Evolutionary conservation across 2,888 invertebrate species (phyloP).

Genomic region (Clivina fossor): DNA sequence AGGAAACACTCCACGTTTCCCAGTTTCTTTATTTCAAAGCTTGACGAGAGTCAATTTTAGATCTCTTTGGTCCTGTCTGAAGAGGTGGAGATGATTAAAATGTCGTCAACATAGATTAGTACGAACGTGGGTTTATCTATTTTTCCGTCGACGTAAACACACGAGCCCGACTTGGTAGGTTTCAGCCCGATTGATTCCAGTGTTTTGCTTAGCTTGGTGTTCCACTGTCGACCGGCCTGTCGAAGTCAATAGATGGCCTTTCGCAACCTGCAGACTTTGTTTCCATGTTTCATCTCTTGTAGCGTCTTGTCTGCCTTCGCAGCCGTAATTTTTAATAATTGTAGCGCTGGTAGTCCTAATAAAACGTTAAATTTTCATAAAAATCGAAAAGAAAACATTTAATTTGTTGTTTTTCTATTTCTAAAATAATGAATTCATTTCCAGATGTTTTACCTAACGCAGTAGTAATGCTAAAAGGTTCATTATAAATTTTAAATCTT

Average conservation of each 20-base stretch:
- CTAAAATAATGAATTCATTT: too few species aligned
- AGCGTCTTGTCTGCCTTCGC: too few species aligned
- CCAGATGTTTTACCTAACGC: too few species aligned
- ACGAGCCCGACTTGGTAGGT: neutral
- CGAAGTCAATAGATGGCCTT: neutral
- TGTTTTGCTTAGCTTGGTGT: neutral
- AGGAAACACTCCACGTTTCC: conserved; percentile 31
- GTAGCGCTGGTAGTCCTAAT: too few species aligned
- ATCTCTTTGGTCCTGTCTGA: neutral
- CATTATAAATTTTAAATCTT: too few species aligned
- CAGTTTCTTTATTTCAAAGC: conserved; percentile 36
- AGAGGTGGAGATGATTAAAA: neutral
- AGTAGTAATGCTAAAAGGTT: too few species aligned
- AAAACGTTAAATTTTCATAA: too few species aligned
- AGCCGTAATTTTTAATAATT: too few species aligned
- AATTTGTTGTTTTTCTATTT: too few species aligned
- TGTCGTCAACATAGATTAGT: conserved; percentile 3
- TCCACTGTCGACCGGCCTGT: neutral
- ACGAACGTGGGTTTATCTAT: neutral
- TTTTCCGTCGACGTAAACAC: neutral
- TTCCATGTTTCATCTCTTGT: too few species aligned
- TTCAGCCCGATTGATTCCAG: neutral
- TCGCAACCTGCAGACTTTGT: too few species aligned
- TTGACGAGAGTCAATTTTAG: neutral
- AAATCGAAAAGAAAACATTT: too few species aligned